These are phyloP conservation scores for Chelon auratus DNA, from an alignment of 2,797 vertebrate species.

Conservation along the genomic window DNA sequence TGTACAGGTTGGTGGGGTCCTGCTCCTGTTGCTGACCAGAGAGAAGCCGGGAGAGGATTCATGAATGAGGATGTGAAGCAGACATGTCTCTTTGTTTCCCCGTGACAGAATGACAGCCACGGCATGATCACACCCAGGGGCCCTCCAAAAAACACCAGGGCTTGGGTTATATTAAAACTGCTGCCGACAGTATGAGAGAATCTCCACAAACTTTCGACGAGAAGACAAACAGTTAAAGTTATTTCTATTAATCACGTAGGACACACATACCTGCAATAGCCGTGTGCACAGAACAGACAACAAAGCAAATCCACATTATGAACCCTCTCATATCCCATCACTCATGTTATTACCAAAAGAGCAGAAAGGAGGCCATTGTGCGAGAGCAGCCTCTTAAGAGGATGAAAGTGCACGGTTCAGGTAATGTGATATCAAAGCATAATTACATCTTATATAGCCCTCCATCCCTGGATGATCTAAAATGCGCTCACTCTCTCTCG, in stretches of 20 bases:
- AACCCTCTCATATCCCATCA: conserved; percentile 26
- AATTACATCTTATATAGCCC: conserved; percentile 65
- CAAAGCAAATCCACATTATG: too few relatives aligned
- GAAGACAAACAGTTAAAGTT: conserved; percentile 1
- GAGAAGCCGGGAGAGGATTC: conserved; percentile 20
- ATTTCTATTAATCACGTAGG: too few relatives aligned
- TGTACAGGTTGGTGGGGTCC: conserved; percentile 97
- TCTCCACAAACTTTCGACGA: conserved; percentile 1
- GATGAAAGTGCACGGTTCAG: conserved; percentile 50
- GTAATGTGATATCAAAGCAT: conserved; percentile 69
- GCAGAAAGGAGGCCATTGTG: conserved; percentile 51
- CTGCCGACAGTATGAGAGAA: not conserved
- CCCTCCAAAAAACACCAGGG: conserved; percentile 4
- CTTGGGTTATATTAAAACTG: not conserved
- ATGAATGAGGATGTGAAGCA: conserved; percentile 3
- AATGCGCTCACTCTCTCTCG: conserved; percentile 22
- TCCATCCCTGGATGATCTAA: conserved; percentile 56
- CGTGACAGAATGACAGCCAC: not conserved
- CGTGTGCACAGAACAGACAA: too few relatives aligned
- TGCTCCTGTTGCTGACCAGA: conserved; percentile 93
- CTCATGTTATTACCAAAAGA: conserved; percentile 27
- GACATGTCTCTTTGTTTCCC: conserved; percentile 14
- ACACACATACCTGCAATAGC: too few relatives aligned
- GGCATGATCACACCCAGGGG: not conserved
- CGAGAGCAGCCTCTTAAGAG: conserved; percentile 42